Evolutionary conservation across 2,113 vertebrate species (phyloP).

Genomic region (Scopus umbretta): DNA sequence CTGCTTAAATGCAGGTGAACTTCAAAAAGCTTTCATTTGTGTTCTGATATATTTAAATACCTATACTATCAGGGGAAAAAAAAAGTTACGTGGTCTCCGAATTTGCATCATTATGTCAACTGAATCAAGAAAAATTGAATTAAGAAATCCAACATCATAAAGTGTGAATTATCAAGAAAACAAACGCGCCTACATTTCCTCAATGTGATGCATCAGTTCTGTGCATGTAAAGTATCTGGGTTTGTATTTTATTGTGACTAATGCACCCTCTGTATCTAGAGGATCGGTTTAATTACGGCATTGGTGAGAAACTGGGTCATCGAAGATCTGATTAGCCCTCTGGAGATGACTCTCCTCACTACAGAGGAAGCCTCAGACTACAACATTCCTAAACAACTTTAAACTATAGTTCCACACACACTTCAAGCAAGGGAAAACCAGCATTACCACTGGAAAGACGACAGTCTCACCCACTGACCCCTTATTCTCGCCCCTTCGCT

Average conservation of each 20-base stretch:
- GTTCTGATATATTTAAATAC: neutral
- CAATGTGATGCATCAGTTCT: neutral
- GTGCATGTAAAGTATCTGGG: neutral
- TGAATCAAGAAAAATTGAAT: neutral
- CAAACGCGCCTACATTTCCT: neutral
- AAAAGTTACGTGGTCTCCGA: neutral
- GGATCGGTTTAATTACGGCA: neutral
- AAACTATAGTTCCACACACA: neutral
- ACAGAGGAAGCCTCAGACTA: neutral
- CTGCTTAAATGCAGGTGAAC: neutral
- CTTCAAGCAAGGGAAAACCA: neutral
- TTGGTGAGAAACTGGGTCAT: constrained; percentile 29
- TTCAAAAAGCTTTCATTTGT: neutral
- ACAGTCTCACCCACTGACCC: rapidly evolving
- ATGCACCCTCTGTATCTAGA: neutral
- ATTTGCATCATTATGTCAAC: rapidly evolving
- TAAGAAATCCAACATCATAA: neutral
- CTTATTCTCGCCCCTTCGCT: neutral
- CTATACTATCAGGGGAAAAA: neutral
- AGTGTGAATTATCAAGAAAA: neutral
- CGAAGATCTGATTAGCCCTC: constrained; percentile 12
- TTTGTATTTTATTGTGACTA: neutral
- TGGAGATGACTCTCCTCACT: neutral
- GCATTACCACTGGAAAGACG: neutral
- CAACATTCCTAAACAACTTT: neutral